Evolutionary conservation across 1,140 invertebrate species (phyloP), one percentile per base, ranked within the genome.

Genomic region (Eufriesea mexicana): DNA sequence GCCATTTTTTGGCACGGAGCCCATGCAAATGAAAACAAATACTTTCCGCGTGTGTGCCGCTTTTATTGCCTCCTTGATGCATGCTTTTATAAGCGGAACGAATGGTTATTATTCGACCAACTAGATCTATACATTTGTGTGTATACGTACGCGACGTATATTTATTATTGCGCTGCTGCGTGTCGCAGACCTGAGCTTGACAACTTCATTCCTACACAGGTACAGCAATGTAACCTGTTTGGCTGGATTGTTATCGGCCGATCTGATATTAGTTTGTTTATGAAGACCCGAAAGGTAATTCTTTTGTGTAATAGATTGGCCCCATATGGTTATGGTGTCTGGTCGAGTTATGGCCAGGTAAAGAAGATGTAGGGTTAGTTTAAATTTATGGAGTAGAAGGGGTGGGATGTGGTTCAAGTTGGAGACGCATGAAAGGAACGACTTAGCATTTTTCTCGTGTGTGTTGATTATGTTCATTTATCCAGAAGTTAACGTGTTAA

Each of bases 1-100:
- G 12, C 18, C 35, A 7, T 18, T 20, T 91, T 91, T 92, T 93
- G 92, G 92, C 91, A 90, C 76, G 78, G 84, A 82, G 92, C 92
- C 91, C 91, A 93, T 92, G 91, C 89, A 93, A 93, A 93, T 93
- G 92, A 93, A 92, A 93, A 93, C 92, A 93, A 93, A 92, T 93
- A 93, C 90, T 92, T 92, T 90, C 83, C 84, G 87, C 86, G 70
- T 86, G 84, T 83, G 74, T 82, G 88, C 90, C 75, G 85, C 88
- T 89, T 89, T 93, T 92, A 93, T 92, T 92, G 90, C 91, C 90
- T 91, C 61, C 91, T 91, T 92, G 92, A 92, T 92, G 88, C 89
- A 93, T 93, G 90, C 88, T 86, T 92, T 92, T 92, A 91, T 92
- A 93, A 93, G 91, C 89, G 86, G 84, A 92, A 93, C 90, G 91